phyloP scores from a whole-genome alignment of 2,113 vertebrate genomes.

The Cryptotis parvus region DNA sequence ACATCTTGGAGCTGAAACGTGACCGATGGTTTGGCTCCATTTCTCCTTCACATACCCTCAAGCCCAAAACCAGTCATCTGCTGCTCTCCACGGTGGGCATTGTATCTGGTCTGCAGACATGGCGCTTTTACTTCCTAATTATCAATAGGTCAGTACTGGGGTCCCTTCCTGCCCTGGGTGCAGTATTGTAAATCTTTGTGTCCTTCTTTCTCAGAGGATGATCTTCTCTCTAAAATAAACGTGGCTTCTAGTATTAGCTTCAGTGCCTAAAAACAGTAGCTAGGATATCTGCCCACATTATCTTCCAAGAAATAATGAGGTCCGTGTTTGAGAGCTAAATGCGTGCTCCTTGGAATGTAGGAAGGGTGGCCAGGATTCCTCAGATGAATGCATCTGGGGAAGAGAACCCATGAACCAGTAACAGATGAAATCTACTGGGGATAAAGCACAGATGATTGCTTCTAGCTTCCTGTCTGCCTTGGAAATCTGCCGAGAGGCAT shows the following conservation, averaged over 20 bases:
- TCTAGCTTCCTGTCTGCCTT: not conserved
- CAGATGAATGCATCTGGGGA: not conserved
- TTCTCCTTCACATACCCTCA: not conserved
- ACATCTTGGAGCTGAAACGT: constrained; percentile 49
- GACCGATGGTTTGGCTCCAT: constrained; percentile 37
- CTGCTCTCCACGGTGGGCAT: not conserved
- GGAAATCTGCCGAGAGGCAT: constrained; percentile 41
- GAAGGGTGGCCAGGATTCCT: not conserved
- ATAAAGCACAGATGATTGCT: not conserved
- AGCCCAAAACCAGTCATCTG: not conserved
- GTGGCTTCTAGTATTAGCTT: constrained; percentile 56
- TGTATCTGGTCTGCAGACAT: not conserved
- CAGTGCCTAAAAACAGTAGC: constrained; percentile 58
- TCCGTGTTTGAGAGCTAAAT: constrained; percentile 54
- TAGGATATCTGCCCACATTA: not conserved
- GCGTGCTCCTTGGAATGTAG: constrained; percentile 29
- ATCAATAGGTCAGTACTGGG: not conserved
- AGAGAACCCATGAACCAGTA: constrained; percentile 4
- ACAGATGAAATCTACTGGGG: not conserved
- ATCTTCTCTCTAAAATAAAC: constrained; percentile 70
- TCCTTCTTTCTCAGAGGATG: constrained; percentile 46
- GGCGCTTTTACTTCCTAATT: constrained; percentile 61
- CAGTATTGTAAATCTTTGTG: constrained; percentile 37
- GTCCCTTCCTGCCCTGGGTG: not conserved
- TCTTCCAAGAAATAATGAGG: constrained; percentile 48